Evolutionary conservation across 1,140 invertebrate species (phyloP).

Genomic region (Telenomus remus): DNA sequence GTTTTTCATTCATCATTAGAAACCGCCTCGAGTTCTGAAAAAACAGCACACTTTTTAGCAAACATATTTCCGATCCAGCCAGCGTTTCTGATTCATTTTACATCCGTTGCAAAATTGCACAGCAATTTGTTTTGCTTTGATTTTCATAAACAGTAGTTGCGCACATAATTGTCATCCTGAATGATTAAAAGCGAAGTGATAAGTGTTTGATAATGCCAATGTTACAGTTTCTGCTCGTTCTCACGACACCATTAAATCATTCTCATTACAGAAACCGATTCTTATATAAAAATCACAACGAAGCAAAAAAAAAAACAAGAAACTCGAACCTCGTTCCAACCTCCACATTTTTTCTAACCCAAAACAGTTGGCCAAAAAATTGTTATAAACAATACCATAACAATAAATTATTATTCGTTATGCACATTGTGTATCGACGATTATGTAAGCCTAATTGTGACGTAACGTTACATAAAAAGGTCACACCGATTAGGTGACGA

Average conservation of each 20-base stretch:
- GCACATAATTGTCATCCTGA: slow-evolving; percentile 30
- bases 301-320: too few relatives aligned
- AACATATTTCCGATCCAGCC: not conserved
- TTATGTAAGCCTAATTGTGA: not conserved
- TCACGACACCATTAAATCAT: slow-evolving; percentile 22
- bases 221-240: slow-evolving; percentile 15
- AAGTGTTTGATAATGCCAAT: slow-evolving; percentile 15
- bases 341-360: too few relatives aligned
- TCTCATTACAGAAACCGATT: slow-evolving; percentile 4
- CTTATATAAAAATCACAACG: not conserved
- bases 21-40: too few relatives aligned
- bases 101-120: too few relatives aligned
- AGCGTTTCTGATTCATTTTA: too few relatives aligned
- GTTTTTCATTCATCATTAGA: too few relatives aligned
- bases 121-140: slow-evolving; percentile 21
- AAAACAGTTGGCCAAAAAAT: too few relatives aligned
- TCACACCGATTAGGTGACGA: slow-evolving; percentile 6
- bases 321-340: too few relatives aligned
- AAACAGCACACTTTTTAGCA: slow-evolving; percentile 1
- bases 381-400: too few relatives aligned
- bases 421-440: too few relatives aligned
- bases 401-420: too few relatives aligned
- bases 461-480: slow-evolving; percentile 6
- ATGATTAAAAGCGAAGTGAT: slow-evolving; percentile 19
- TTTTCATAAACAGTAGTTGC: slow-evolving; percentile 35